Evolutionary conservation across 2,888 invertebrate genomes (phyloP), one percentile per base, ranked within the genome.

Genomic region (Cerastis leucographa): DNA sequence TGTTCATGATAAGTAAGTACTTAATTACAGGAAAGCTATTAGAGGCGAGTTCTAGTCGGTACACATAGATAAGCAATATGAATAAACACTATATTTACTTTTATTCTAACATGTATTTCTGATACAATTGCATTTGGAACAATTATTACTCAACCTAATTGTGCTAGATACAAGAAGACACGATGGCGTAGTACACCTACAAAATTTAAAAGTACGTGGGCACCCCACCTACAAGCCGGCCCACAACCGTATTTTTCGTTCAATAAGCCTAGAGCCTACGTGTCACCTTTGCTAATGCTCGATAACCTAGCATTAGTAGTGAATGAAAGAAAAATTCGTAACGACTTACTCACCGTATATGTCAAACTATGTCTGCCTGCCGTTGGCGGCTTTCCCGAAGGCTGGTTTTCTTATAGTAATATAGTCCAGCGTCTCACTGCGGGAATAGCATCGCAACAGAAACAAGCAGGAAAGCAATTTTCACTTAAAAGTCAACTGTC

Each of bases 221-320:
- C 94, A 92, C 92, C 90, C 88, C 95, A 95, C 95, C 96, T 95
- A 95, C 95, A 92, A 88, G 82, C 85, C 95, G 92, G 89, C 96
- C 96, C 95, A 96, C 96, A 92, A 90, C 86, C 89, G 89, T 94
- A 93, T 93, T 93, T 94, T 94, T 94, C 90, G 89, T 91, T 92
- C 91, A 92, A 91, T 92, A 92, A 87, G 85, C 85, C 91, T 94
- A 94, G 25, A 83, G 92, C 92, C 94, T 95, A 95, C 95, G 94
- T 95, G 95, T 94, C 94, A 94, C 93, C 90, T 89, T 89, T 80
- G 66, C 84, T 84, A 80, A 80, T 91, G 87, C 90, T 90, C 90
- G 89, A 90, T 90, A 89, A 87, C 88, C 91, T 91, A 93, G 91
- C 90, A 92, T 90, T 89, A 88, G 71, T 84, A 86, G 87, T 88